These are phyloP conservation scores for Ectemnius cavifrons DNA, from an alignment of 2,888 invertebrate species.

Conservation along the genomic window DNA sequence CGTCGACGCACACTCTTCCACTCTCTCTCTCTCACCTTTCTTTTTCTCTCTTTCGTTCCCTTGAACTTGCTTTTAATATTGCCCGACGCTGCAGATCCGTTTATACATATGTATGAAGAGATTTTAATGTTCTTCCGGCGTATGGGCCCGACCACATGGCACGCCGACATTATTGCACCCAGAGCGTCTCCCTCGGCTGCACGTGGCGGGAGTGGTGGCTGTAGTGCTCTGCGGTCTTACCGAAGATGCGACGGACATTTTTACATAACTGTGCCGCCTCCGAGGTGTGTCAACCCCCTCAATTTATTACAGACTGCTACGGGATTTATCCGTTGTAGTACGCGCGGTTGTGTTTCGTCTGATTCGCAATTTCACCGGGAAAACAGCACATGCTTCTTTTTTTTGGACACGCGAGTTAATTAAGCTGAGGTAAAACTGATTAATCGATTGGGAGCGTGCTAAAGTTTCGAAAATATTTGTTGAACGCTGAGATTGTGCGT, in stretches of 20 bases:
- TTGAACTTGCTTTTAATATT: slow-evolving; percentile 66
- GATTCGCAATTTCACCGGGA: too few species aligned
- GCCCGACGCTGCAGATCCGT: slow-evolving; percentile 50
- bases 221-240: background rate
- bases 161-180: slow-evolving; percentile 57
- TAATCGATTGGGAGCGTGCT: too few species aligned
- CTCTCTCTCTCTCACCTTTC: slow-evolving; percentile 16
- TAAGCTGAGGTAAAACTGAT: too few species aligned
- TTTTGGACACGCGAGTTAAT: too few species aligned
- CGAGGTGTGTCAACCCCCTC: background rate
- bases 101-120: slow-evolving; percentile 68
- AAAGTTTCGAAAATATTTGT: too few species aligned
- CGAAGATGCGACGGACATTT: slow-evolving; percentile 44
- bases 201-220: slow-evolving; percentile 36
- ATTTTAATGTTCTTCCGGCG: slow-evolving; percentile 65
- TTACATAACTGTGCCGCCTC: slow-evolving; percentile 18
- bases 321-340: too few species aligned
- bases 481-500: too few species aligned
- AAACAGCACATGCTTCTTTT: too few species aligned
- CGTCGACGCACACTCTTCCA: background rate
- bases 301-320: too few species aligned
- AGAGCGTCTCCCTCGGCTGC: slow-evolving; percentile 49
- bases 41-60: slow-evolving; percentile 48
- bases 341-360: too few species aligned
- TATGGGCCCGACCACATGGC: slow-evolving; percentile 46